These are phyloP conservation scores for Zoanthus sociatus DNA, from an alignment of 92 coral and sea anemone genomes.

Conservation along the genomic window DNA sequence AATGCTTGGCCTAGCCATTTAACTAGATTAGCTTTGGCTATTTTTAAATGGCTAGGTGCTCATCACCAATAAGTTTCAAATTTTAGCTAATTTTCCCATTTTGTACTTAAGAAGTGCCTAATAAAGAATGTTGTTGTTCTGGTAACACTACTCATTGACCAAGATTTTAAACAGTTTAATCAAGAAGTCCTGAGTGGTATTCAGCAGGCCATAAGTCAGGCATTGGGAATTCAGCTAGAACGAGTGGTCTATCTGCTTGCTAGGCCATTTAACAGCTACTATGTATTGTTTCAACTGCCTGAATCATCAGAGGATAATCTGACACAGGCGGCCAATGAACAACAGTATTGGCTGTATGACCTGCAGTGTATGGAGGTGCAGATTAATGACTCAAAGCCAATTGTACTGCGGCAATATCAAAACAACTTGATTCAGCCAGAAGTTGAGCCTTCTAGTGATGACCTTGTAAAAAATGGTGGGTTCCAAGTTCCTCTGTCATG, in stretches of 20 bases:
- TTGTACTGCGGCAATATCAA: neutral
- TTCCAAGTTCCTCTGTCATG: too few species aligned
- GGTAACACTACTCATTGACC: slow-evolving; percentile 11
- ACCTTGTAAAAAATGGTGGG: too few species aligned
- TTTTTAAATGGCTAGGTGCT: too few species aligned
- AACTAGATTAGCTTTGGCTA: too few species aligned
- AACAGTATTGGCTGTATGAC: neutral
- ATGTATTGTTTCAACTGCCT: neutral
- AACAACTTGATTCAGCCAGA: neutral
- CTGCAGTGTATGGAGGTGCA: neutral
- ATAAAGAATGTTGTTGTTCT: neutral
- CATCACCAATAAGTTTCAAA: too few species aligned
- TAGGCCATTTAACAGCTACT: slow-evolving; percentile 11
- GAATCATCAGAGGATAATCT: neutral
- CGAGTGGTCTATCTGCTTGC: neutral
- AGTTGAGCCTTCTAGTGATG: too few species aligned
- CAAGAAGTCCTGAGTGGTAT: too few species aligned
- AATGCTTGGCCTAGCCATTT: too few species aligned
- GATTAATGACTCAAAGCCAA: neutral
- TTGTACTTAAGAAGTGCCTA: too few species aligned
- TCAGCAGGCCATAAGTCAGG: neutral
- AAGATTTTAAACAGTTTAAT: neutral
- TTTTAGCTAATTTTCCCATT: too few species aligned
- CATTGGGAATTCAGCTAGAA: neutral
- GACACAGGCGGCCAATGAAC: neutral